These are phyloP conservation scores for Amblyopsis rosae DNA, from an alignment of 2,113 vertebrate species.

Conservation along the genomic window DNA sequence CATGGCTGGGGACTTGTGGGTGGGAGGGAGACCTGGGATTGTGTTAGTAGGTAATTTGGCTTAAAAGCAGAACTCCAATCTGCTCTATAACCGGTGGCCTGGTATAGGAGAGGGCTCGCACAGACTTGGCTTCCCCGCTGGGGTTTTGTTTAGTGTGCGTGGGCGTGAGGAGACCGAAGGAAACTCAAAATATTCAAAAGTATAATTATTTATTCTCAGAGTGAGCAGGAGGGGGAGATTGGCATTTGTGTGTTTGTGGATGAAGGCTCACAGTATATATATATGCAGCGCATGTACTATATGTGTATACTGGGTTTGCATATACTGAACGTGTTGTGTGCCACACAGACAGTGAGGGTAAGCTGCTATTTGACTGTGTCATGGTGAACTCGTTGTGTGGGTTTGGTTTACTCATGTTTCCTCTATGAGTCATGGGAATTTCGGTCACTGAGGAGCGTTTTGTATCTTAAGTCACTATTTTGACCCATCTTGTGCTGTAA, in stretches of 20 bases:
- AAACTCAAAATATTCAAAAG: background rate
- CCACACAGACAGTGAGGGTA: constrained; percentile 36
- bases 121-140: constrained; percentile 54
- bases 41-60: constrained; percentile 70
- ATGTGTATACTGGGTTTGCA: background rate
- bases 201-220: background rate
- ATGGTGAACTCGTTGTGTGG: constrained; percentile 41
- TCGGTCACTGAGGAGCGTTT: constrained; percentile 33
- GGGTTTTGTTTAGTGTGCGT: constrained; percentile 68
- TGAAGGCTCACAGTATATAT: too few relatives aligned
- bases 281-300: too few relatives aligned
- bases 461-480: constrained; percentile 24
- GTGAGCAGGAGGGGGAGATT: background rate
- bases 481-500: constrained; percentile 22
- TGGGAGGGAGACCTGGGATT: constrained; percentile 28
- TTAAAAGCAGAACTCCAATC: constrained; percentile 60
- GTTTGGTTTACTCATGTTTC: constrained; percentile 53
- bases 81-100: constrained; percentile 48
- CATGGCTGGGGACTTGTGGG: constrained; percentile 40
- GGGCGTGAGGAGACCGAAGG: constrained; percentile 21
- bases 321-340: constrained; percentile 5
- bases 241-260: background rate
- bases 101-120: constrained; percentile 45
- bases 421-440: constrained; percentile 69
- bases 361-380: constrained; percentile 47